These are phyloP conservation scores for Neodontobutis hainanensis DNA, from an alignment of 2,113 vertebrate genomes.

Conservation along the genomic window DNA sequence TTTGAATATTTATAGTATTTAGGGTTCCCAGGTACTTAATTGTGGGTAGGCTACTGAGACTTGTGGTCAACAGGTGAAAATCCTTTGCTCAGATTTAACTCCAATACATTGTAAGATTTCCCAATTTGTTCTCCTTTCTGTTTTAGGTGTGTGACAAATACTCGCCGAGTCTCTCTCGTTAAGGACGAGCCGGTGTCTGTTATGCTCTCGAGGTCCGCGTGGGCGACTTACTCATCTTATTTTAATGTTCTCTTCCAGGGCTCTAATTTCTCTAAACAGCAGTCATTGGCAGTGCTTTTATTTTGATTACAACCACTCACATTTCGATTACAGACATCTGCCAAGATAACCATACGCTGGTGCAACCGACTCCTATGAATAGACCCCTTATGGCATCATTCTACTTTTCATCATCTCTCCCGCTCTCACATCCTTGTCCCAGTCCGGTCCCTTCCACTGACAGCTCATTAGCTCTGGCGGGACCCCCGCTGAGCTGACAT, in stretches of 20 bases:
- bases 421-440: background rate
- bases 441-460: constrained; percentile 28
- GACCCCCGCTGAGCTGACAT: constrained; percentile 40
- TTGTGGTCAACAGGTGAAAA: too few species aligned
- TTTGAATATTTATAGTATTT: too few species aligned
- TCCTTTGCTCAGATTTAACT: too few species aligned
- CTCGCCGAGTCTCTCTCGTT: background rate
- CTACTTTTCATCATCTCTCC: constrained; percentile 18
- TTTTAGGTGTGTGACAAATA: too few species aligned
- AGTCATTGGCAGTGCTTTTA: constrained; percentile 3
- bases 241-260: constrained; percentile 4
- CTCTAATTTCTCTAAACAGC: constrained; percentile 5
- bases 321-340: constrained; percentile 38
- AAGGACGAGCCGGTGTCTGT: background rate
- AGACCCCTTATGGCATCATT: constrained; percentile 4
- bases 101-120: too few species aligned
- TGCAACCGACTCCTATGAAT: constrained; percentile 29
- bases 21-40: too few species aligned
- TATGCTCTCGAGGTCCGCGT: background rate
- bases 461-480: constrained; percentile 56
- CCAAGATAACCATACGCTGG: constrained; percentile 28
- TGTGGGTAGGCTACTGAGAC: too few species aligned
- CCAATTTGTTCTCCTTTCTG: too few species aligned
- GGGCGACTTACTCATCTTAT: background rate
- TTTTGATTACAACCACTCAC: constrained; percentile 30